Evolutionary conservation across 2,113 vertebrate species (phyloP).

Genomic region (Tinamus guttatus): DNA sequence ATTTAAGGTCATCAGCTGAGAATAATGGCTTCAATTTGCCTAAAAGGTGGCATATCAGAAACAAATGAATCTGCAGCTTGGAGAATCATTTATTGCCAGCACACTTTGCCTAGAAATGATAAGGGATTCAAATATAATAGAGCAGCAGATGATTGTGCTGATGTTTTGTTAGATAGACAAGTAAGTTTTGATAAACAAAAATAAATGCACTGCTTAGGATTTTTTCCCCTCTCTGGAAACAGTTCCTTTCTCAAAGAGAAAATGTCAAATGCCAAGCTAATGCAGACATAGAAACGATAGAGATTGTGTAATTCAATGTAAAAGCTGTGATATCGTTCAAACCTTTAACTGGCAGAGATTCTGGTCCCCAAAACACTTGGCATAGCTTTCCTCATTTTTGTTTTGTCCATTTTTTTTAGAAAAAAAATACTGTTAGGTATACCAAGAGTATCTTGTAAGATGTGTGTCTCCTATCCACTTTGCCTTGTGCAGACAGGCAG

Average conservation of each 20-base stretch:
- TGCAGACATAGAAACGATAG: background rate
- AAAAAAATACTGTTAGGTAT: background rate
- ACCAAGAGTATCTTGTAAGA: background rate
- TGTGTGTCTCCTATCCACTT: accelerated
- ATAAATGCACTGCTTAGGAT: background rate
- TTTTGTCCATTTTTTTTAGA: background rate
- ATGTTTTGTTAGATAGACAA: constrained; percentile 11
- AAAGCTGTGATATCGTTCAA: background rate
- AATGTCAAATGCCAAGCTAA: constrained; percentile 16
- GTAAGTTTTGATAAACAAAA: background rate
- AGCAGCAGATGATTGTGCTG: background rate
- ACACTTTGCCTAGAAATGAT: constrained; percentile 37
- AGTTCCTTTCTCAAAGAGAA: background rate
- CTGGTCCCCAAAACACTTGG: background rate
- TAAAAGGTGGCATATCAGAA: constrained; percentile 56
- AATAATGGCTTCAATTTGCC: constrained; percentile 69
- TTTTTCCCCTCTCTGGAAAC: background rate
- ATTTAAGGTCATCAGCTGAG: constrained; percentile 64
- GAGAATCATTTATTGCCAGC: constrained; percentile 38
- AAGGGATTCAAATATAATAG: constrained; percentile 4
- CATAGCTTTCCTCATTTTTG: background rate
- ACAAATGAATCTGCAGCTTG: constrained; percentile 49
- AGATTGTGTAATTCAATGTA: background rate
- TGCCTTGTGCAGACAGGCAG: background rate
- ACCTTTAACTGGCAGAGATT: background rate